These are phyloP conservation scores for Perca fluviatilis DNA, from an alignment of 2,113 vertebrate genomes.

Conservation along the genomic window DNA sequence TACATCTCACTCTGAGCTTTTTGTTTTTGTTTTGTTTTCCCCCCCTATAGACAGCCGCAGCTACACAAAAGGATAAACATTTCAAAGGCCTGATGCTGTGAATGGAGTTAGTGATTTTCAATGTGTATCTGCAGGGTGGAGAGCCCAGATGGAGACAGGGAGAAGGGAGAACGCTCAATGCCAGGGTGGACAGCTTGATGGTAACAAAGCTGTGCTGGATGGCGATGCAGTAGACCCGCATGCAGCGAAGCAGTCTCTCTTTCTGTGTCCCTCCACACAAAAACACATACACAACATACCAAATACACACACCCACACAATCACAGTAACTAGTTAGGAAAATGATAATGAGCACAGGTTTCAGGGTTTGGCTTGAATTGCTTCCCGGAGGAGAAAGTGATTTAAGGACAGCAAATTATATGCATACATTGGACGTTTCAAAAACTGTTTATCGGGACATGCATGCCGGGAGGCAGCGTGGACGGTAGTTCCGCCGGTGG, in stretches of 20 bases:
- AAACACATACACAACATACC: constrained; percentile 9
- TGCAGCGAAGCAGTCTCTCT: constrained; percentile 40
- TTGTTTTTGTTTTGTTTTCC: constrained; percentile 68
- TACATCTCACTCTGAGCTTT: constrained; percentile 70
- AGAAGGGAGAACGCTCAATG: constrained; percentile 70
- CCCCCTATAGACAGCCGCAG: constrained; percentile 47
- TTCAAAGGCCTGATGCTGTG: constrained; percentile 73
- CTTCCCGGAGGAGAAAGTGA: constrained; percentile 47
- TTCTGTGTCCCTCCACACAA: constrained; percentile 12
- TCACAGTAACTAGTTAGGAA: constrained; percentile 42
- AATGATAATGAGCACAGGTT: constrained; percentile 32
- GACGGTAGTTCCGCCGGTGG: constrained; percentile 52
- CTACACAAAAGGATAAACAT: constrained; percentile 80
- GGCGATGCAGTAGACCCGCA: constrained; percentile 59
- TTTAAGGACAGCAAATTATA: constrained; percentile 49
- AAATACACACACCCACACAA: constrained; percentile 22
- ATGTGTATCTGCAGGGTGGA: constrained; percentile 69
- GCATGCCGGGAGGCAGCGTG: constrained; percentile 15
- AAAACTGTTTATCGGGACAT: constrained; percentile 34
- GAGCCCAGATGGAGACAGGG: constrained; percentile 78
- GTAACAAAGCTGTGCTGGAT: constrained; percentile 75
- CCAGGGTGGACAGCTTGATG: constrained; percentile 79
- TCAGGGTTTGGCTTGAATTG: constrained; percentile 44
- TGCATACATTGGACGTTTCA: neutral
- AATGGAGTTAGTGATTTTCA: constrained; percentile 80